phyloP scores from a whole-genome alignment of 2,888 invertebrate genomes.

The Leptogaster cylindrica region DNA sequence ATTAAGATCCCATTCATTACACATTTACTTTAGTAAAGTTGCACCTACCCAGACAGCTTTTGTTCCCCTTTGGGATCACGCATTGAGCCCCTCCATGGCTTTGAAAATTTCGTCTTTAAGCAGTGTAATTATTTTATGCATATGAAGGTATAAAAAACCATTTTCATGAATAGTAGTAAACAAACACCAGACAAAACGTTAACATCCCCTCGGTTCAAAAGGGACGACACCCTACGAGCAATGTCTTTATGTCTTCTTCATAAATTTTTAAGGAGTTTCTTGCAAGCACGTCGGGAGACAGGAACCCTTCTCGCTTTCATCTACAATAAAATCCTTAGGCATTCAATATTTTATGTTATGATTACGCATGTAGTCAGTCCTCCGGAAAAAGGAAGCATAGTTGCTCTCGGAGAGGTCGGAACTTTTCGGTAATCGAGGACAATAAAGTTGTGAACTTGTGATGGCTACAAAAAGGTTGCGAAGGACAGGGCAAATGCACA shows the following conservation, averaged over 20 bases:
- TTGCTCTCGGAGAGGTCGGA: constrained; percentile 2
- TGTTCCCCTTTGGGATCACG: too few species aligned
- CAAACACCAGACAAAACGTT: constrained; percentile 28
- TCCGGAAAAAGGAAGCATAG: background rate
- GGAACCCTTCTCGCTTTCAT: constrained; percentile 27
- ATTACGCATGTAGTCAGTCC: constrained; percentile 35
- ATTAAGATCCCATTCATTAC: constrained; percentile 16
- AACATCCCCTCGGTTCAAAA: constrained; percentile 21
- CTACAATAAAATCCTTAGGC: constrained; percentile 27
- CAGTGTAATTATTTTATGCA: constrained; percentile 34
- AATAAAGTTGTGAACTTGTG: too few species aligned
- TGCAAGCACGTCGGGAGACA: constrained; percentile 6
- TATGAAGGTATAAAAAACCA: constrained; percentile 40
- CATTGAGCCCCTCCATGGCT: too few species aligned
- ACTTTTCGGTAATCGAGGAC: too few species aligned
- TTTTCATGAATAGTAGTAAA: constrained; percentile 26
- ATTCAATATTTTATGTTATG: constrained; percentile 43
- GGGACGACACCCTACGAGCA: constrained; percentile 21
- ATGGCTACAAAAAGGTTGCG: too few species aligned
- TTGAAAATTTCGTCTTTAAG: constrained; percentile 8
- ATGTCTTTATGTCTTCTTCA: constrained; percentile 27
- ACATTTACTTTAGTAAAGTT: constrained; percentile 20
- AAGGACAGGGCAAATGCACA: too few species aligned
- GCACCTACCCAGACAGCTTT: background rate
- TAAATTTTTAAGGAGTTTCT: constrained; percentile 39